Base-by-base conservation (phyloP, 1,140 invertebrate genomes). In the Euwallacea similis region DNA sequence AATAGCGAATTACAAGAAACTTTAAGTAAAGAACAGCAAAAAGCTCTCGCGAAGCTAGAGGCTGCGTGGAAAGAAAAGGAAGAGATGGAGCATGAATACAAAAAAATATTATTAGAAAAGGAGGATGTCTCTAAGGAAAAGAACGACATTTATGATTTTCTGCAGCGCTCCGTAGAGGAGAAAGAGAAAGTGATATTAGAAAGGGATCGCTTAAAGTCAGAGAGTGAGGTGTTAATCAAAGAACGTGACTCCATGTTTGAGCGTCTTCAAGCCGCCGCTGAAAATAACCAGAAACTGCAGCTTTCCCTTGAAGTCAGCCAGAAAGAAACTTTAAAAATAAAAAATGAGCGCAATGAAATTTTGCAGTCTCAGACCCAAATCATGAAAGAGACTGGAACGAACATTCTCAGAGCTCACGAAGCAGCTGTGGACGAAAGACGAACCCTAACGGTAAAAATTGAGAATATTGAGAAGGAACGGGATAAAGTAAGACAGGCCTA, bases 401-500 rank as follows among this genome's bases (percentile, higher is more conserved):
- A 72, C 55, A 69, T 78, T 7, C 16, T 74, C 6, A 46, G 63
- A 6, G 75, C 71, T 9, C 76, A 77, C 44, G 69, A 76, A 62
- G 75, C 55, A n/a, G 59, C 73, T 10, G 53, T 76, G 9, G 74
- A 71, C 43, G 70, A 73, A 50, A 77, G 74, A 61, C 74, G 71
- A 43, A 73, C 76, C 8, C 62, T 78, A 9, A 11, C 67, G 11
- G 70, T 69, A 46, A 46, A 56, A 21, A 69, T 75, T 41, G 72
- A 78, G 59, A 54, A 50, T n/a, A 42, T 58, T 2, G 75, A 77
- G 61, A 72, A 72, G 58, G 71, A 76, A 72, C 15, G 61, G 13
- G 77, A 80, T 66, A 74, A 73, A 54, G n/a, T 82, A 43, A 55
- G 74, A 56, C 69, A 75, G 42, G 74, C 78, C 2, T 81, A 81